Evolutionary conservation across 2,888 invertebrate species (phyloP).

Genomic region (Stictocephala bisonia): DNA sequence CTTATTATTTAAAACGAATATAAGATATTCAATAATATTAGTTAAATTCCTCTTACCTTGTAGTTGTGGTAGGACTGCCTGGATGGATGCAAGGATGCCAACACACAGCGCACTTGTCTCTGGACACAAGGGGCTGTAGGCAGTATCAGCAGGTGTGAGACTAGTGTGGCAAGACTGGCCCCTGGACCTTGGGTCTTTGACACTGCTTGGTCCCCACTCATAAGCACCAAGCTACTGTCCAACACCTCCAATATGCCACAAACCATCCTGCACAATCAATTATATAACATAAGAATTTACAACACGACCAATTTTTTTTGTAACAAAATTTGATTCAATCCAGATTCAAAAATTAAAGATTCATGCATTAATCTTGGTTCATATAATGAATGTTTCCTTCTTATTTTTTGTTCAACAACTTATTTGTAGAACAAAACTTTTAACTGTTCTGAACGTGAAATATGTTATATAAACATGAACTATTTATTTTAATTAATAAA

Average conservation of each 20-base stretch:
- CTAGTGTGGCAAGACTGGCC: conserved; percentile 65
- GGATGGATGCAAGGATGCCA: conserved; percentile 82
- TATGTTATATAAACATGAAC: background rate
- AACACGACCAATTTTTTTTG: no score
- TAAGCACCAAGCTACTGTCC: conserved; percentile 76
- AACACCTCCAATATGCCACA: conserved; percentile 78
- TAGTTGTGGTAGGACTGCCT: conserved; percentile 84
- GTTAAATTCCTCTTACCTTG: conserved; percentile 70
- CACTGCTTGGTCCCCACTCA: conserved; percentile 56
- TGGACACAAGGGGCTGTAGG: conserved; percentile 80
- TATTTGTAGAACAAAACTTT: background rate
- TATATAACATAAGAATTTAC: no score
- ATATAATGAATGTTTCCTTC: no score
- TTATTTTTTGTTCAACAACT: no score
- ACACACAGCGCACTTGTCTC: conserved; percentile 82
- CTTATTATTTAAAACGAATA: no score
- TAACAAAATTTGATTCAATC: no score
- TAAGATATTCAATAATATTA: background rate
- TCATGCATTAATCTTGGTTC: no score
- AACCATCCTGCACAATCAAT: conserved; percentile 69
- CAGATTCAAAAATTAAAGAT: no score
- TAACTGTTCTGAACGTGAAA: background rate
- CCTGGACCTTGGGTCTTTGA: conserved; percentile 14
- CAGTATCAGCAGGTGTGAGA: conserved; percentile 74
- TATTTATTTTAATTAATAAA: background rate